Conservation (phyloP, 2,797 vertebrate species). For the Aeoliscus strigatus region DNA sequence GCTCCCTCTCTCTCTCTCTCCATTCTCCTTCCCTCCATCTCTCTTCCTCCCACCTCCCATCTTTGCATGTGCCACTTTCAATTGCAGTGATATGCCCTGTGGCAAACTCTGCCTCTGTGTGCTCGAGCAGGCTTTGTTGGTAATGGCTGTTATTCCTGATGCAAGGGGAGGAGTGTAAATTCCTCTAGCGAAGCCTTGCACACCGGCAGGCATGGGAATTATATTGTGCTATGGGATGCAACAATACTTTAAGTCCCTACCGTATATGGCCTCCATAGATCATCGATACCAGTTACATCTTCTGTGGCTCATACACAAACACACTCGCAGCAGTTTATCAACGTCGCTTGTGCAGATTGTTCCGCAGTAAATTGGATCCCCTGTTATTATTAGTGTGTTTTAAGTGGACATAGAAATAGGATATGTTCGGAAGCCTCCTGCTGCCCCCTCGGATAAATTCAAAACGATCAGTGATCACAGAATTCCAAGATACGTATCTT, state of each 20-base stretch:
- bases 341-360: constrained; percentile 19
- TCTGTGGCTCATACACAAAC: constrained; percentile 13
- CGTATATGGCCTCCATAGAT: constrained; percentile 24
- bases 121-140: constrained; percentile 68
- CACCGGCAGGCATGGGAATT: constrained; percentile 53
- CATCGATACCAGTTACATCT: constrained; percentile 33
- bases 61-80: constrained; percentile 82
- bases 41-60: constrained; percentile 69
- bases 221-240: constrained; percentile 44
- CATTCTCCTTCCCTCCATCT: constrained; percentile 16
- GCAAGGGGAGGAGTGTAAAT: constrained; percentile 68
- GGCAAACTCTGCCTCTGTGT: constrained; percentile 72
- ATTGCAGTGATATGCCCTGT: constrained; percentile 79
- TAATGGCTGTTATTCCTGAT: constrained; percentile 77
- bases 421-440: constrained; percentile 11
- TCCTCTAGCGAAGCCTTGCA: constrained; percentile 56
- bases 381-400: constrained; percentile 42
- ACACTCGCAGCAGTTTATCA: constrained; percentile 40
- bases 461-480: too few species aligned
- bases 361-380: constrained; percentile 53
- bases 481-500: too few species aligned
- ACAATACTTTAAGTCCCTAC: constrained; percentile 32
- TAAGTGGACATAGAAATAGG: constrained; percentile 36
- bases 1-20: constrained; percentile 13
- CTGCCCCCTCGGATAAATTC: too few species aligned